phyloP scores from a whole-genome alignment of 2,888 invertebrate genomes.

The Tryphoninae sp. region DNA sequence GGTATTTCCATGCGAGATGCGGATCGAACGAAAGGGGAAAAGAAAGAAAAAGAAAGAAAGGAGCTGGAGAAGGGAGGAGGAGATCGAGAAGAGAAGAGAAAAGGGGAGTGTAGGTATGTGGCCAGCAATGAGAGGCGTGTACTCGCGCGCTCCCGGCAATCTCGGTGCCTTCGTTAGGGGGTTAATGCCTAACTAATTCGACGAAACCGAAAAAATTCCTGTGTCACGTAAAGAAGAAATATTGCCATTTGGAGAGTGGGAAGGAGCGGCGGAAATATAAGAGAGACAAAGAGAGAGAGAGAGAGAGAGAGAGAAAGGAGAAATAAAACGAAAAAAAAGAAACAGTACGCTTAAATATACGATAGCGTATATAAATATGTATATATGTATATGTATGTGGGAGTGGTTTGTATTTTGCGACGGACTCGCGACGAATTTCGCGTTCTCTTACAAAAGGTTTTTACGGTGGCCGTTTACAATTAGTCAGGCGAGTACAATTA shows the following conservation, averaged over 20 bases:
- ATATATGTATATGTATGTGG: not conserved
- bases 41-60: conserved; percentile 14
- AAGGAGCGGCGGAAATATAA: conserved; percentile 30
- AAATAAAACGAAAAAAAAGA: conserved; percentile 27
- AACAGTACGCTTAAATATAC: not conserved
- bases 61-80: not conserved
- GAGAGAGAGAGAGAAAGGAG: conserved; percentile 19
- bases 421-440: conserved; percentile 2
- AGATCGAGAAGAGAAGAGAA: not conserved
- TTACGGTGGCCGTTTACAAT: conserved; percentile 62
- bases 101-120: conserved; percentile 25
- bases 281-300: conserved; percentile 29
- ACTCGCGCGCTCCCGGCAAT: conserved; percentile 49
- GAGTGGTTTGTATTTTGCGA: conserved; percentile 28
- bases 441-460: conserved; percentile 39
- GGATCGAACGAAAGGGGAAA: not conserved
- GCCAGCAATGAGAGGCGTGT: conserved; percentile 51
- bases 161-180: conserved; percentile 76
- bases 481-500: conserved; percentile 63
- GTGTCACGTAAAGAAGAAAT: conserved; percentile 77
- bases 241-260: conserved; percentile 63
- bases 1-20: conserved; percentile 24
- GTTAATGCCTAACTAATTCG: conserved; percentile 79
- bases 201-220: conserved; percentile 78
- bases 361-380: not conserved